Percentiles rank a stretch among this genome's conserved stretches.
Conservation (phyloP, 2,797 vertebrate species). For the Chelon auratus region DNA sequence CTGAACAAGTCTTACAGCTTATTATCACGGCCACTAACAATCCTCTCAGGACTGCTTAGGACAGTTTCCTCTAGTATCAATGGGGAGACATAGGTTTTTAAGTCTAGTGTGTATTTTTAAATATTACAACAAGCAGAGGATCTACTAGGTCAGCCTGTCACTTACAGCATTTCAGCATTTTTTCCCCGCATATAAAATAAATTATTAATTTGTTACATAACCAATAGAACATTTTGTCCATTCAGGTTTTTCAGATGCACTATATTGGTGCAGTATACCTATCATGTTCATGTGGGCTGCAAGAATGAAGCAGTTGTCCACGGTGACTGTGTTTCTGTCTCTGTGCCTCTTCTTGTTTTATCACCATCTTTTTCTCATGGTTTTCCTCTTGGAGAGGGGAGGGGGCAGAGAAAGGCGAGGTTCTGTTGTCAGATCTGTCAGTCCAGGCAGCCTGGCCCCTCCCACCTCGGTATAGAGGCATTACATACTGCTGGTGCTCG, state of each 20-base stretch:
- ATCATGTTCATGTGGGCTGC: not conserved
- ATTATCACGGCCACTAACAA: not conserved
- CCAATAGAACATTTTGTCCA: slow-evolving; percentile 62
- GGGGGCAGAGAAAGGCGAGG: slow-evolving; percentile 79
- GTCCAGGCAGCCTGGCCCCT: slow-evolving; percentile 76
- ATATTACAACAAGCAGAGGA: slow-evolving; percentile 10
- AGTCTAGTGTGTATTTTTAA: not conserved
- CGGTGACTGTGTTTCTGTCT: slow-evolving; percentile 41
- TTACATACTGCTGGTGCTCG: slow-evolving; percentile 82
- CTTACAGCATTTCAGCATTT: slow-evolving; percentile 50
- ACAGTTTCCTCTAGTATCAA: slow-evolving; percentile 1
- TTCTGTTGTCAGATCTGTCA: slow-evolving; percentile 82
- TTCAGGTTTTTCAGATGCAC: slow-evolving; percentile 22
- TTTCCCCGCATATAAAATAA: slow-evolving; percentile 69
- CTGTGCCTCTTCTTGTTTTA: slow-evolving; percentile 52
- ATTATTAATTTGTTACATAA: slow-evolving; percentile 81
- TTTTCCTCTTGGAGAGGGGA: slow-evolving; percentile 63
- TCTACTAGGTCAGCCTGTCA: slow-evolving; percentile 20
- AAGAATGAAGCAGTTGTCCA: slow-evolving; percentile 31
- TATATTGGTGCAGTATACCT: not conserved
- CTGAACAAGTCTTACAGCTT: slow-evolving; percentile 20
- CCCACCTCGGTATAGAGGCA: slow-evolving; percentile 77
- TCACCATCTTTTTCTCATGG: slow-evolving; percentile 66
- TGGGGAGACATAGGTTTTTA: no score
- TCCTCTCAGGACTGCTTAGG: slow-evolving; percentile 7